Percentiles rank a stretch among this genome's conserved stretches.
phyloP scores from a whole-genome alignment of 2,888 invertebrate species.

The Drosophila recens region DNA sequence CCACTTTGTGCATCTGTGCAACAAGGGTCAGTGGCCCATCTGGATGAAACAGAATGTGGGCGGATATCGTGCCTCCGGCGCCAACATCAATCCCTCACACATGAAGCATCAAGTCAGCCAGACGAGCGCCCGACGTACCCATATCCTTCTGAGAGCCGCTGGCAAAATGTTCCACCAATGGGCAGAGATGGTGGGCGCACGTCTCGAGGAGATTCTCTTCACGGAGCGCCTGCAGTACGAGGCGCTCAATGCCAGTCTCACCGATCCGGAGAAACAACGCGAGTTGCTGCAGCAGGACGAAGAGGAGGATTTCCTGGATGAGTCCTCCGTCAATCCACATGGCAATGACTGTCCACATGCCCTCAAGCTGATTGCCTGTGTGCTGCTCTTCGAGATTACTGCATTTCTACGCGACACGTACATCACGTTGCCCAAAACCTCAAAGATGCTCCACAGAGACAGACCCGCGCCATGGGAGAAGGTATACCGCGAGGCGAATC shows the following conservation, averaged over 20 bases:
- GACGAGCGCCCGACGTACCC: slow-evolving; percentile 88
- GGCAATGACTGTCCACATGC: slow-evolving; percentile 95
- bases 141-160: slow-evolving; percentile 93
- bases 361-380: slow-evolving; percentile 96
- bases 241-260: slow-evolving; percentile 88
- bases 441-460: slow-evolving; percentile 90
- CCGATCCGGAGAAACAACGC: slow-evolving; percentile 92
- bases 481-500: slow-evolving; percentile 93
- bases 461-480: slow-evolving; percentile 93
- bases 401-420: slow-evolving; percentile 98
- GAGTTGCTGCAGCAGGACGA: slow-evolving; percentile 92
- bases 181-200: slow-evolving; percentile 91
- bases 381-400: slow-evolving; percentile 98
- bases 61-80: slow-evolving; percentile 89
- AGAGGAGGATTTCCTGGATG: slow-evolving; percentile 98
- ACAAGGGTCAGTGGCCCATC: slow-evolving; percentile 98
- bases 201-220: slow-evolving; percentile 95
- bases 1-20: slow-evolving; percentile 98
- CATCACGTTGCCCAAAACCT: slow-evolving; percentile 92
- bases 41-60: slow-evolving; percentile 96
- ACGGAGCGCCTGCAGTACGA: slow-evolving; percentile 92
- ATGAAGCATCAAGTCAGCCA: slow-evolving; percentile 86
- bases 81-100: slow-evolving; percentile 86
- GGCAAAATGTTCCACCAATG: slow-evolving; percentile 97
- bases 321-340: slow-evolving; percentile 87